Conservation (phyloP, 1,140 invertebrate genomes). For the Zeugodacus cucurbitae region DNA sequence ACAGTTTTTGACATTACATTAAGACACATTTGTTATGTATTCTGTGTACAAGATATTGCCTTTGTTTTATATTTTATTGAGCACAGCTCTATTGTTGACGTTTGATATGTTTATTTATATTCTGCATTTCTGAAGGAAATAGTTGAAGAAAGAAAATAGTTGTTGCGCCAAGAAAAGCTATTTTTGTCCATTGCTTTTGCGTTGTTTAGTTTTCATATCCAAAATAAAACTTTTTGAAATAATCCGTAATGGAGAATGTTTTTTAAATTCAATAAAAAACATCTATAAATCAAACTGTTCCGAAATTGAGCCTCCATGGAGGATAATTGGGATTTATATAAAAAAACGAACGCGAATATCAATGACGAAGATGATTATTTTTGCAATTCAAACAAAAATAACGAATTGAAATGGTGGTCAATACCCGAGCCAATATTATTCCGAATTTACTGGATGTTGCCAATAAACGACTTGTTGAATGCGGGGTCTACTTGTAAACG, state of each 20-base stretch:
- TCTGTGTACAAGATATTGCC: too few relatives aligned
- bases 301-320: background rate
- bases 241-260: too few relatives aligned
- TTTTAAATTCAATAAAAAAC: background rate
- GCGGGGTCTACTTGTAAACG: conserved; percentile 71
- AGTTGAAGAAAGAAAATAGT: background rate
- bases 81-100: background rate
- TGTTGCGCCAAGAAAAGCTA: background rate
- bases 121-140: background rate
- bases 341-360: background rate
- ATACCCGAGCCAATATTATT: conserved; percentile 77
- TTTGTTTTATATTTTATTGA: too few relatives aligned
- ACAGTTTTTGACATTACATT: too few relatives aligned
- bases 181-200: background rate
- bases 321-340: background rate
- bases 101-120: background rate
- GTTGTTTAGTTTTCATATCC: background rate
- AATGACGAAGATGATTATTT: background rate
- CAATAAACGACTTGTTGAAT: conserved; percentile 70
- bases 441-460: conserved; percentile 75
- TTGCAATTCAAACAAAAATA: background rate
- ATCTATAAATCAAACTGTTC: background rate
- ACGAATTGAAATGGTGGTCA: conserved; percentile 68
- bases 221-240: background rate
- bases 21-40: too few relatives aligned